Conservation (phyloP, 2,888 invertebrate species). For the Synergus umbraculus region DNA sequence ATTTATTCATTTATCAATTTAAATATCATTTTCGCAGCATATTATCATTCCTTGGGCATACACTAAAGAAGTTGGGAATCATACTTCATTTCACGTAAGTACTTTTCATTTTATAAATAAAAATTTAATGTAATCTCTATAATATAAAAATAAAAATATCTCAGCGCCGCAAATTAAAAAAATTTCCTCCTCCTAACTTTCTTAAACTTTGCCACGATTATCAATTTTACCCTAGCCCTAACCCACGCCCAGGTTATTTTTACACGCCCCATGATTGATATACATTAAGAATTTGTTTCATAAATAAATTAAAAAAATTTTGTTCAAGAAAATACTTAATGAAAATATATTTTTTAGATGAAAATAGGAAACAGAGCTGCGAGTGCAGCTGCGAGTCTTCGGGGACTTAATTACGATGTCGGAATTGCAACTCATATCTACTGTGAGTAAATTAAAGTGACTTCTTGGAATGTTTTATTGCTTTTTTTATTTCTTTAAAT, state of each 20-base stretch:
- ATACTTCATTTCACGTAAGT: constrained; percentile 77
- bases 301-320: too few relatives aligned
- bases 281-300: neutral
- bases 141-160: too few relatives aligned
- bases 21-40: constrained; percentile 72
- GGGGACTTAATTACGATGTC: constrained; percentile 43
- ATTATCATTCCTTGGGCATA: constrained; percentile 86
- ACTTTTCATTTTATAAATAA: neutral
- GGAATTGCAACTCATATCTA: constrained; percentile 48
- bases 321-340: neutral
- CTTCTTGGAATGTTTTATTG: too few relatives aligned
- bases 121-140: neutral
- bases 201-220: too few relatives aligned
- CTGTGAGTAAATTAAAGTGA: constrained; percentile 43
- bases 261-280: too few relatives aligned
- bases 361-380: constrained; percentile 43
- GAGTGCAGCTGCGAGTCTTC: constrained; percentile 27
- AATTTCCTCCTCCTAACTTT: too few relatives aligned
- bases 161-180: too few relatives aligned
- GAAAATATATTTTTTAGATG: constrained; percentile 5
- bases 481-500: too few relatives aligned
- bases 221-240: too few relatives aligned
- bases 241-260: too few relatives aligned
- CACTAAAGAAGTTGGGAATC: constrained; percentile 78
- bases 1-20: neutral